These are phyloP conservation scores for Drosophila saltans DNA, from an alignment of 1,140 invertebrate species.

Conservation along the genomic window DNA sequence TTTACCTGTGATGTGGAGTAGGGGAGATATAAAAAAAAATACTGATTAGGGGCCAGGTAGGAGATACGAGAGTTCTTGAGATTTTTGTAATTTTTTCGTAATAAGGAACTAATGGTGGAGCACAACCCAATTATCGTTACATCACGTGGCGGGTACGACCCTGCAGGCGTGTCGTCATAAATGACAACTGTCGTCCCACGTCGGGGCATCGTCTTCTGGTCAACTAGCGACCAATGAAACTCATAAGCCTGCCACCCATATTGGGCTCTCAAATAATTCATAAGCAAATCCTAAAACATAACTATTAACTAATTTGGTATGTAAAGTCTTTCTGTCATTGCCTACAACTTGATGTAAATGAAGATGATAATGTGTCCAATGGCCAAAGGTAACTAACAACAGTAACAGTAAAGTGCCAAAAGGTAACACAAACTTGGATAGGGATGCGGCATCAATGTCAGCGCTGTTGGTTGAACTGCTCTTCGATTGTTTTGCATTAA, in stretches of 20 bases:
- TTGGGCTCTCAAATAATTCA: conserved; percentile 64
- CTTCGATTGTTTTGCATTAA: conserved; percentile 19
- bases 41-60: not conserved
- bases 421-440: conserved; percentile 38
- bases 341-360: conserved; percentile 57
- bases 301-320: conserved; percentile 80
- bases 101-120: conserved; percentile 2
- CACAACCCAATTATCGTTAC: not conserved
- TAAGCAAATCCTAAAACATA: conserved; percentile 71
- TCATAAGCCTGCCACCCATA: conserved; percentile 63
- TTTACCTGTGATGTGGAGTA: conserved; percentile 22
- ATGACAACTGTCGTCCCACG: conserved; percentile 23
- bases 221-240: conserved; percentile 46
- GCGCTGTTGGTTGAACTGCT: conserved; percentile 36
- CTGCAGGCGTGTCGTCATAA: conserved; percentile 18
- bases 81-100: not conserved
- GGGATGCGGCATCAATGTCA: conserved; percentile 31
- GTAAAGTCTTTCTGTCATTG: conserved; percentile 78
- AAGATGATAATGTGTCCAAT: conserved; percentile 43
- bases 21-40: not conserved
- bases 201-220: conserved; percentile 44
- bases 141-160: not conserved
- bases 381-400: conserved; percentile 61
- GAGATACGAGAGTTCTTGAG: not conserved
- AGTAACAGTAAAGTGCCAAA: conserved; percentile 55